Percentiles rank a stretch among this genome's conserved stretches.
Conservation (phyloP, 2,888 invertebrate species). For the Himalopsyche japonica region DNA sequence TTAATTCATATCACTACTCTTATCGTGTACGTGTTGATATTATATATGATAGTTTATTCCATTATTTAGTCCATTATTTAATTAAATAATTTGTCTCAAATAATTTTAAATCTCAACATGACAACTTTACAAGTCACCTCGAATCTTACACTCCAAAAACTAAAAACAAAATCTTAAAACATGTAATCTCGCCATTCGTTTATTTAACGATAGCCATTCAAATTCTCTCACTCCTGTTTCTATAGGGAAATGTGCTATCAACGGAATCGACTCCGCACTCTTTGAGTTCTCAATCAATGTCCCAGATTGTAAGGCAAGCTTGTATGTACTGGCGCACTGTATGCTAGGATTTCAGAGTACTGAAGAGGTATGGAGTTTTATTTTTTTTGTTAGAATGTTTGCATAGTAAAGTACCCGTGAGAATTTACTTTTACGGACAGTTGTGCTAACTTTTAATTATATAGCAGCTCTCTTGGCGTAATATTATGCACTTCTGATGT, state of each 20-base stretch:
- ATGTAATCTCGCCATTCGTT: constrained; percentile 1
- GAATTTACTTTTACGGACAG: constrained; percentile 4
- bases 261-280: not conserved
- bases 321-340: not conserved
- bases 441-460: not conserved
- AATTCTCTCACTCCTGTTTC: not conserved
- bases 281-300: constrained; percentile 13
- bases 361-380: constrained; percentile 9
- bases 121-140: too few species aligned
- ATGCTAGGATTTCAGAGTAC: constrained; percentile 10
- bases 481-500: not conserved
- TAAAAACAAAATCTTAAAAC: not conserved
- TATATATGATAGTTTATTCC: too few species aligned
- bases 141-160: too few species aligned
- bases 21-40: too few species aligned
- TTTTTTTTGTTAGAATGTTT: constrained; percentile 24
- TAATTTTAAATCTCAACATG: too few species aligned
- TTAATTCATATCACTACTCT: too few species aligned
- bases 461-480: not conserved
- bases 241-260: not conserved
- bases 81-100: too few species aligned
- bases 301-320: not conserved
- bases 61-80: too few species aligned
- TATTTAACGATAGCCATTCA: not conserved
- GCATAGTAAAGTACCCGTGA: constrained; percentile 31